phyloP scores from a whole-genome alignment of 2,888 invertebrate species.

The Arenicola marina region DNA sequence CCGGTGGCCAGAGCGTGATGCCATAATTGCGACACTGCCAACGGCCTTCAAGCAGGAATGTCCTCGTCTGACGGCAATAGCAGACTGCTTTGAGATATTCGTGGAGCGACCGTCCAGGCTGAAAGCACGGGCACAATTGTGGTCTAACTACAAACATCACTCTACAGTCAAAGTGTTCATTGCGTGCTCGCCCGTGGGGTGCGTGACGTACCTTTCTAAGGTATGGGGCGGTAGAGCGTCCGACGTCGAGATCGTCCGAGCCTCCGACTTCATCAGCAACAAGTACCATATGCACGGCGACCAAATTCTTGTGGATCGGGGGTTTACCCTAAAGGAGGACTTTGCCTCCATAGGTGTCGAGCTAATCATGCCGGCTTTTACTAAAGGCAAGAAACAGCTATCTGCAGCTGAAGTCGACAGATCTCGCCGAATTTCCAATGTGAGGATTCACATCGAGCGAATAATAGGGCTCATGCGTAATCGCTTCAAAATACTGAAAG shows the following conservation, averaged over 20 bases:
- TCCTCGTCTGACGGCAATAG: slow-evolving; percentile 1
- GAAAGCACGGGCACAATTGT: neutral
- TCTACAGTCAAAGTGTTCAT: slow-evolving; percentile 6
- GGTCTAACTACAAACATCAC: neutral
- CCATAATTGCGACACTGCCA: neutral
- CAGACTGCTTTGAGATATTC: slow-evolving; percentile 5
- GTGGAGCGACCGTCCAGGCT: neutral
- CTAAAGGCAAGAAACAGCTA: slow-evolving; percentile 8
- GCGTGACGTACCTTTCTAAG: slow-evolving; percentile 28
- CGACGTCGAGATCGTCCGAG: slow-evolving; percentile 29
- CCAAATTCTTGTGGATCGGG: slow-evolving; percentile 20
- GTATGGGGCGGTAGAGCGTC: slow-evolving; percentile 35
- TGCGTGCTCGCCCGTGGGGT: slow-evolving; percentile 11
- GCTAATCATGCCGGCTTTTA: neutral
- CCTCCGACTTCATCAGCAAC: slow-evolving; percentile 22
- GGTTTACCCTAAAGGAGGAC: slow-evolving; percentile 8
- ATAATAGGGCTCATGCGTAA: slow-evolving; percentile 9
- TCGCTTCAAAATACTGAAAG: slow-evolving; percentile 3
- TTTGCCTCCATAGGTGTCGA: neutral
- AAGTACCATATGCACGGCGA: slow-evolving; percentile 29
- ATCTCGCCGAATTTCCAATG: neutral
- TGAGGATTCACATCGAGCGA: slow-evolving; percentile 11
- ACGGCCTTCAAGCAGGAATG: neutral
- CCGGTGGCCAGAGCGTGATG: neutral
- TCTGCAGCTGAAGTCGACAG: slow-evolving; percentile 1